Conservation (phyloP, 2,113 vertebrate genomes). For the Xiphophorus maculatus region DNA sequence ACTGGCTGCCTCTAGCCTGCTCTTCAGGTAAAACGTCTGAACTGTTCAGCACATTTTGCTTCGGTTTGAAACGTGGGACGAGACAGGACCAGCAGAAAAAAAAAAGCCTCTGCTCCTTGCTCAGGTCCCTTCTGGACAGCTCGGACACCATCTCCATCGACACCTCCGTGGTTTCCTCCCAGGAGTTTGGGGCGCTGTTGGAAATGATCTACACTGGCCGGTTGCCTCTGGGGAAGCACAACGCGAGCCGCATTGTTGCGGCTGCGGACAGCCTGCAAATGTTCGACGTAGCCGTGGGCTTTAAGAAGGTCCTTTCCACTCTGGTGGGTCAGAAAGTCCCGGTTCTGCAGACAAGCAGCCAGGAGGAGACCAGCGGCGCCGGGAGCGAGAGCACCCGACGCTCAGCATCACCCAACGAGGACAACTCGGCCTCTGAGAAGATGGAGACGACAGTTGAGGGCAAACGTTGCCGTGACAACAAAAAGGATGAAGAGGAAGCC, state of each 20-base stretch:
- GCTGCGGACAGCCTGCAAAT: slow-evolving; percentile 91
- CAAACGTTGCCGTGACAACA: background rate
- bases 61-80: background rate
- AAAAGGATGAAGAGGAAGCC: slow-evolving; percentile 10
- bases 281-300: slow-evolving; percentile 90
- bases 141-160: slow-evolving; percentile 88
- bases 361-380: slow-evolving; percentile 1
- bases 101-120: background rate
- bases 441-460: background rate
- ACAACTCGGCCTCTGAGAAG: background rate
- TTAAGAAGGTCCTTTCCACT: slow-evolving; percentile 85
- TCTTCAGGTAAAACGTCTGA: slow-evolving; percentile 78
- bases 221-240: slow-evolving; percentile 87
- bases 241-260: slow-evolving; percentile 84
- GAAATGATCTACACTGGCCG: slow-evolving; percentile 88
- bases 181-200: slow-evolving; percentile 87
- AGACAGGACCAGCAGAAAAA: background rate
- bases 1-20: slow-evolving; percentile 88
- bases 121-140: slow-evolving; percentile 81
- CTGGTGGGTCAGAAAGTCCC: slow-evolving; percentile 73
- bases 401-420: background rate
- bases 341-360: background rate
- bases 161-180: slow-evolving; percentile 82
- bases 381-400: background rate
- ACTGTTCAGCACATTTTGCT: background rate